Conservation (phyloP, 2,113 vertebrate species). For the Campylomormyrus numenius region DNA sequence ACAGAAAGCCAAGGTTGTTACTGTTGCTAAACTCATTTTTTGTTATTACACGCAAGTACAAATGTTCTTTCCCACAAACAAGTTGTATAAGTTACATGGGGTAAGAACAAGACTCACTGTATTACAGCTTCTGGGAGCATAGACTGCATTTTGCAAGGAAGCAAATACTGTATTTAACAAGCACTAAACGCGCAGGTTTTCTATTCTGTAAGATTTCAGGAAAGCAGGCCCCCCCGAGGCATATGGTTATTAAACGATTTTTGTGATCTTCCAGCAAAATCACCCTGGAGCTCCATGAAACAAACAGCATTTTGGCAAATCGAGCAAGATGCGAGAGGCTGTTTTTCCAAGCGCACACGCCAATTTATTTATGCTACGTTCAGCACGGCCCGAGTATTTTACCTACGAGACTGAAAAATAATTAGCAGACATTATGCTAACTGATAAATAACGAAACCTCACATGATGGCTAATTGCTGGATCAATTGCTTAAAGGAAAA, state of each 20-base stretch:
- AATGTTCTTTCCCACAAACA: background rate
- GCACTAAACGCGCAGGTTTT: background rate
- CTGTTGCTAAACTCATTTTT: background rate
- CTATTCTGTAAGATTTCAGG: background rate
- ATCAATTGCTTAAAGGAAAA: background rate
- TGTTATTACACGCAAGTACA: background rate
- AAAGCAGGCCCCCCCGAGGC: background rate
- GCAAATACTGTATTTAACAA: background rate
- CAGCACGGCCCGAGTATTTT: background rate
- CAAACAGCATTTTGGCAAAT: background rate
- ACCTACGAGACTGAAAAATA: background rate
- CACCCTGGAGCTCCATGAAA: background rate
- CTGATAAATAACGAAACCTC: background rate
- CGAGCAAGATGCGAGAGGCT: background rate
- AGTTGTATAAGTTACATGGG: background rate
- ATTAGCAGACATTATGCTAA: background rate
- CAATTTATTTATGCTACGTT: background rate
- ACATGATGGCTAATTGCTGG: background rate
- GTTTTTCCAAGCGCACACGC: background rate
- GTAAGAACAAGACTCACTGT: background rate
- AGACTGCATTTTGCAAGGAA: background rate
- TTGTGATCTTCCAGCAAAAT: background rate
- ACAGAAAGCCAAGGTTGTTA: background rate
- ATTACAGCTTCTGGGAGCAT: background rate
- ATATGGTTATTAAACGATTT: background rate